Base-by-base conservation (phyloP, 2,888 invertebrate species). In the Drosophila tanythrix region DNA sequence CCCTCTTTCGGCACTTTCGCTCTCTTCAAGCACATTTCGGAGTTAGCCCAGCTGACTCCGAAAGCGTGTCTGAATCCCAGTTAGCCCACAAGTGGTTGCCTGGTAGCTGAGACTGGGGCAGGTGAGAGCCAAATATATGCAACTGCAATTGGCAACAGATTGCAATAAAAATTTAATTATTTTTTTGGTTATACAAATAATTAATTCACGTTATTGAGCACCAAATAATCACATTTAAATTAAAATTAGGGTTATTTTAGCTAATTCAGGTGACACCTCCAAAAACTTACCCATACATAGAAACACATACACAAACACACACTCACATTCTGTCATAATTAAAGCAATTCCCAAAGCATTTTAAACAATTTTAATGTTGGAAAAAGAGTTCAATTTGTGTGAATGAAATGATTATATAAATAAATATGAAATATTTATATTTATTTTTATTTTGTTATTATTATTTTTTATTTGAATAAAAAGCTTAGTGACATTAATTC, bases 11-110 rank as follows among this genome's bases (percentile, higher is more conserved):
- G 15, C 25, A 25, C 46, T 25, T 29, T 4, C 3, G 10, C 61
- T 46, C 52, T 62, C 70, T 35, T 58, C 18, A 56, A 40, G 58
- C 38, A n/a, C 13, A 2, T 35, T 85, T 88, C 85, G 88, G 85
- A 85, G 61, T 87, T 50, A 57, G 75, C 75, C 71, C 75, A 71
- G 75, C 69, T 66, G 66, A 80, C 59, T 80, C 80, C 80, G 80
- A 80, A 80, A 60, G 36, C 48, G 52, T 33, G 56, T 35, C 36
- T 40, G 29, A 61, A 50, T 27, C 61, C 52, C 46, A 70, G 63
- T 76, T 70, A 59, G 70, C 88, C 79, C 81, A 86, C 85, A 86
- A 86, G 85, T 86, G 85, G 85, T 86, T 86, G 85, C 70, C 74
- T 66, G 59, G 69, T 36, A 43, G 38, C 27, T 52, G 40, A 51